Evolutionary conservation across 2,797 vertebrate species (phyloP).

Genomic region (Oophaga sylvatica): DNA sequence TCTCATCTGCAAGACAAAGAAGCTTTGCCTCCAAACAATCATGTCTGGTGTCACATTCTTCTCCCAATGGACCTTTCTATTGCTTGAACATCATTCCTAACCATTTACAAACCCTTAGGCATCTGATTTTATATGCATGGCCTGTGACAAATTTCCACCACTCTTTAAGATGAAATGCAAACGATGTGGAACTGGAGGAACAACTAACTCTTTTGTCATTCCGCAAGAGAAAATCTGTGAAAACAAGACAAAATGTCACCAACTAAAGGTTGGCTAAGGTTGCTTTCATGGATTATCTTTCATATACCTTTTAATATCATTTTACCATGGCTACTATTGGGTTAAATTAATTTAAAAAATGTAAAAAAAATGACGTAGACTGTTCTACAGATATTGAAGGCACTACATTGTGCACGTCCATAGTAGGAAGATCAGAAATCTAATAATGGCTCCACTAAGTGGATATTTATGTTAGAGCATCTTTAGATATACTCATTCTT

Average conservation of each 20-base stretch:
- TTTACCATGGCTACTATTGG: not conserved
- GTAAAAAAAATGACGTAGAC: not conserved
- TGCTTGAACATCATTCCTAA: conserved; percentile 2
- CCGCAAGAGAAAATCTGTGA: not conserved
- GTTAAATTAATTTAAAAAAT: not conserved
- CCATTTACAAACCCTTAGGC: not conserved
- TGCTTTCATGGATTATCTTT: not conserved
- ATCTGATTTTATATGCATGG: conserved; percentile 43
- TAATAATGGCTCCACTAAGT: not conserved
- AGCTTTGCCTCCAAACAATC: conserved; percentile 26
- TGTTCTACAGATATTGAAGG: no score
- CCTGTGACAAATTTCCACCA: conserved; percentile 13
- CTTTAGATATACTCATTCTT: not conserved
- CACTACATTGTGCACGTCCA: no score
- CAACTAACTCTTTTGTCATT: conserved; percentile 7
- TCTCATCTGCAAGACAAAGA: conserved; percentile 53
- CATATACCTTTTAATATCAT: not conserved
- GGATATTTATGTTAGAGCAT: no score
- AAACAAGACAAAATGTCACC: not conserved
- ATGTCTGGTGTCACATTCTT: conserved; percentile 45
- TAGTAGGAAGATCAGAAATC: not conserved
- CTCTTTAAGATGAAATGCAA: not conserved
- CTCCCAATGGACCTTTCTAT: conserved; percentile 18
- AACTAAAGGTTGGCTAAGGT: no score
- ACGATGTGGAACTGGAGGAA: not conserved